Conservation (phyloP, 1,140 invertebrate species). For the Orussus abietinus region DNA sequence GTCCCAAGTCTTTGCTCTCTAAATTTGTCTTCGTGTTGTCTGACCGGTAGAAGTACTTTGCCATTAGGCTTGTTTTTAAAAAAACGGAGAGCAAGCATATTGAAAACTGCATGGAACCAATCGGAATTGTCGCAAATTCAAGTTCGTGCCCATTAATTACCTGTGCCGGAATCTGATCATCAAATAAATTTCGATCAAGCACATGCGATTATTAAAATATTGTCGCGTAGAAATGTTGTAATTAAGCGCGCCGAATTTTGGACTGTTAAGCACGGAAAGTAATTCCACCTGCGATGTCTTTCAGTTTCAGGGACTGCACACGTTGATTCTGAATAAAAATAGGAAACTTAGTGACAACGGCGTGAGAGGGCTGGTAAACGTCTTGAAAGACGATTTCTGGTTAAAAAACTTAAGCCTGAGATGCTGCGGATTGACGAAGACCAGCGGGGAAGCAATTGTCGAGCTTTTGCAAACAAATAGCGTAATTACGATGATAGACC, state of each 20-base stretch:
- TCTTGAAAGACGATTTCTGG: conserved; percentile 22
- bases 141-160: neutral
- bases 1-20: conserved; percentile 14
- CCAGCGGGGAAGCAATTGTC: conserved; percentile 15
- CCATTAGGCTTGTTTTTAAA: conserved; percentile 21
- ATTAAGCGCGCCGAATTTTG: too few species aligned
- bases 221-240: too few species aligned
- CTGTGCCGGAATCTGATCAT: too few species aligned
- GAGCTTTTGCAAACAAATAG: conserved; percentile 18
- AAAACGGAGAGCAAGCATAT: conserved; percentile 17
- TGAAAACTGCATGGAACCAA: conserved; percentile 18
- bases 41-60: conserved; percentile 18
- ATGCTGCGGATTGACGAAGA: conserved; percentile 21
- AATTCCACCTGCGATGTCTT: too few species aligned
- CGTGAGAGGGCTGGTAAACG: conserved; percentile 10
- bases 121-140: neutral
- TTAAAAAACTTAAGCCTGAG: conserved; percentile 19
- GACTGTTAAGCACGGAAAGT: too few species aligned
- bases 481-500: conserved; percentile 16
- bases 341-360: conserved; percentile 18
- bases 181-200: too few species aligned
- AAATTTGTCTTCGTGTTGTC: conserved; percentile 21
- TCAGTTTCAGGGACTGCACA: conserved; percentile 19
- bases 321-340: conserved; percentile 23
- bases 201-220: too few species aligned